Evolutionary conservation across 2,888 invertebrate species (phyloP).

Genomic region (Hemicrepidius hirtus): DNA sequence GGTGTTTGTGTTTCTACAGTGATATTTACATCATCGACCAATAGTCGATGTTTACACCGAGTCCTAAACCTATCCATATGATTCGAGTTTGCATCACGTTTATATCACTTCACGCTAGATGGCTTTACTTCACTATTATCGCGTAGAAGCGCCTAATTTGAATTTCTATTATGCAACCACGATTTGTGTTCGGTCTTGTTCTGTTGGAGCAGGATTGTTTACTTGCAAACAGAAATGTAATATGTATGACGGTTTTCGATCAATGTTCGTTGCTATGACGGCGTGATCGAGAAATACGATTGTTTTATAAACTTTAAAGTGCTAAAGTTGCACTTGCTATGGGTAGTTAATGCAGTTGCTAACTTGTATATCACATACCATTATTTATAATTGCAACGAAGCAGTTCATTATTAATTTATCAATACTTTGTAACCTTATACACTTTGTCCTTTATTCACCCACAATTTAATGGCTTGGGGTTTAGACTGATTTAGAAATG

Average conservation of each 20-base stretch:
- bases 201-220: not conserved
- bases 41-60: conserved; percentile 30
- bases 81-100: not conserved
- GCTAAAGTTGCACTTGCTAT: too few relatives aligned
- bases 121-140: not conserved
- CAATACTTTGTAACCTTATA: too few relatives aligned
- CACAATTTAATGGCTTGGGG: too few relatives aligned
- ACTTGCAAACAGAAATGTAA: not conserved
- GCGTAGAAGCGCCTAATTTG: not conserved
- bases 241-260: not conserved
- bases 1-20: conserved; percentile 31
- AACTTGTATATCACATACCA: too few relatives aligned
- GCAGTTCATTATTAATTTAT: too few relatives aligned
- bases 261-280: not conserved
- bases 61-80: conserved; percentile 26
- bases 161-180: not conserved
- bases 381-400: too few relatives aligned
- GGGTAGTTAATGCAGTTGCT: too few relatives aligned
- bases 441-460: too few relatives aligned
- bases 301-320: too few relatives aligned
- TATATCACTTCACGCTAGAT: conserved; percentile 31
- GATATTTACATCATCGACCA: conserved; percentile 42
- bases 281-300: not conserved
- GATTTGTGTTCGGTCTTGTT: too few relatives aligned
- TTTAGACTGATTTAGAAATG: too few relatives aligned